These are phyloP conservation scores for Entelurus aequoreus DNA, from an alignment of 2,113 vertebrate genomes.

Conservation along the genomic window DNA sequence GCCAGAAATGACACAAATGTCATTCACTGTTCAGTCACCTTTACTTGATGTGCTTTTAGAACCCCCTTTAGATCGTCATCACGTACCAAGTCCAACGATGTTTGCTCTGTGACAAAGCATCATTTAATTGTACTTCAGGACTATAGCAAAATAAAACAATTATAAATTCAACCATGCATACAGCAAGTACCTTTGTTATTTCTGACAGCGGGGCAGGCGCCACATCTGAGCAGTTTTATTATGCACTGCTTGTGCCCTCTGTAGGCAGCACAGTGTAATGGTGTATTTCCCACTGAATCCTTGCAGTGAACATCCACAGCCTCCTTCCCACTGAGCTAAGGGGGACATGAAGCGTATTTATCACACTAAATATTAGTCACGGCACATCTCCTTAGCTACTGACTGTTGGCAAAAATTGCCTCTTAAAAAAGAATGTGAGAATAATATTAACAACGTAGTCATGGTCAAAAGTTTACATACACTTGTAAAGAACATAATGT, in stretches of 20 bases:
- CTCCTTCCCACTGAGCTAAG: conserved; percentile 76
- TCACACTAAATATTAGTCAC: neutral
- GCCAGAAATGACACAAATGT: neutral
- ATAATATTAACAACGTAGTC: too few relatives aligned
- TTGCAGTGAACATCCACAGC: conserved; percentile 82
- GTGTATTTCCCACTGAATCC: conserved; percentile 85
- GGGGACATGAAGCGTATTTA: neutral
- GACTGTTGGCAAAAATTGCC: neutral
- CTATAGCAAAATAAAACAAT: neutral
- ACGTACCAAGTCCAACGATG: conserved; percentile 78
- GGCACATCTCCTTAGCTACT: neutral
- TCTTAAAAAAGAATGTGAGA: too few relatives aligned
- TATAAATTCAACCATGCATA: conserved; percentile 19
- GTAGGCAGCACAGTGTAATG: conserved; percentile 87
- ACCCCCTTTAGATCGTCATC: conserved; percentile 79
- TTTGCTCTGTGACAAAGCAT: conserved; percentile 76
- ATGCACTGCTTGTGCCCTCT: conserved; percentile 86
- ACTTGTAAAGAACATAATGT: too few relatives aligned
- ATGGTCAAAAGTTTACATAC: too few relatives aligned
- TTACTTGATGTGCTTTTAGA: conserved; percentile 72
- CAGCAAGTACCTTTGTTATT: conserved; percentile 84
- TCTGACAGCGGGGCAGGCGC: conserved; percentile 74
- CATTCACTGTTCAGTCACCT: conserved; percentile 62
- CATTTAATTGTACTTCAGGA: conserved; percentile 4
- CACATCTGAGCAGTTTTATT: conserved; percentile 81